Percentiles rank a stretch among this genome's conserved stretches.
phyloP scores from a whole-genome alignment of 2,888 invertebrate genomes.

The Rhabditoides inermis region DNA sequence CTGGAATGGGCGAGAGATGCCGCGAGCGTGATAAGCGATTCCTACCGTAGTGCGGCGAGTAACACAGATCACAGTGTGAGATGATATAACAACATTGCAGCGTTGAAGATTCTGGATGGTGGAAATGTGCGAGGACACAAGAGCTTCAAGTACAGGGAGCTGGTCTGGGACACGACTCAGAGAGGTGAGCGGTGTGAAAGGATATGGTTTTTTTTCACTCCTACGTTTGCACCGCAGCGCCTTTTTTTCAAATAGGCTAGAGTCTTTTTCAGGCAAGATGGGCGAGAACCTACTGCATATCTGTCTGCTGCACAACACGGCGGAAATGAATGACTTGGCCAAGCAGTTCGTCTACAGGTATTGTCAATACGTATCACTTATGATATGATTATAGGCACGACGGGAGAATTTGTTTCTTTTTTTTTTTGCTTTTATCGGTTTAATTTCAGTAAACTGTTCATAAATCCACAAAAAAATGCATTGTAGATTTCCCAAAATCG shows the following conservation, averaged over 20 bases:
- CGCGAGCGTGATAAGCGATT: not conserved
- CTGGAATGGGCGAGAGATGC: too few relatives aligned
- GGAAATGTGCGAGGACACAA: constrained; percentile 21
- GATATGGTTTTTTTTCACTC: too few relatives aligned
- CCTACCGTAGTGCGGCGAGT: constrained; percentile 1
- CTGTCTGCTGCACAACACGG: constrained; percentile 81
- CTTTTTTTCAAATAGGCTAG: not conserved
- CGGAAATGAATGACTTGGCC: constrained; percentile 82
- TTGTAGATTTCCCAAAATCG: constrained; percentile 83
- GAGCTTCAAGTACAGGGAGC: constrained; percentile 59
- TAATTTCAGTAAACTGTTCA: too few relatives aligned
- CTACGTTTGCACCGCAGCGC: too few relatives aligned
- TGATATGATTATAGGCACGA: too few relatives aligned
- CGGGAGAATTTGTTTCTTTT: too few relatives aligned
- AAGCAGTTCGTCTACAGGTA: too few relatives aligned
- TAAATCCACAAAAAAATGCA: too few relatives aligned
- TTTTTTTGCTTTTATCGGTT: too few relatives aligned
- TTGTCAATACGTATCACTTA: too few relatives aligned
- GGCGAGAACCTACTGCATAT: constrained; percentile 89
- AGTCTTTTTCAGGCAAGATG: constrained; percentile 68
- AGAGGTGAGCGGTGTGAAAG: constrained; percentile 26
- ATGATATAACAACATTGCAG: constrained; percentile 17
- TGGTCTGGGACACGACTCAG: constrained; percentile 46
- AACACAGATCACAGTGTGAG: not conserved
- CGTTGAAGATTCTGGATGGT: constrained; percentile 51